Evolutionary conservation across 2,113 vertebrate species (phyloP).

Genomic region (Pelecanus crispus): DNA sequence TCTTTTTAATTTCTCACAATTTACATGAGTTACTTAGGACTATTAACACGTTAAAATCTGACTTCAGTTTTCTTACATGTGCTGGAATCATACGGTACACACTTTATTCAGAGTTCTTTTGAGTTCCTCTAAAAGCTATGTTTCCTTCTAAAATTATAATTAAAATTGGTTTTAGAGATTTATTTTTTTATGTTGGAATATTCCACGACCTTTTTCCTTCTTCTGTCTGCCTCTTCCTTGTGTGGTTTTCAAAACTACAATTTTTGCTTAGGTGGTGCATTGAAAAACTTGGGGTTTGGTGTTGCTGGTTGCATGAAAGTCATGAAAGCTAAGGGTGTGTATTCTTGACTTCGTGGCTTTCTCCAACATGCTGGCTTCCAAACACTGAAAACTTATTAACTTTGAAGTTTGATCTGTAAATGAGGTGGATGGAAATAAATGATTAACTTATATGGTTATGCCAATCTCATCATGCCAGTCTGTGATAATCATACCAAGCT

Average conservation of each 20-base stretch:
- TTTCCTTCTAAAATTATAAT: neutral
- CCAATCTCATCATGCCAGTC: neutral
- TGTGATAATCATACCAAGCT: neutral
- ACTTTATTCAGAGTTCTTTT: neutral
- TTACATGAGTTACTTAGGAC: neutral
- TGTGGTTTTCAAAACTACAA: neutral
- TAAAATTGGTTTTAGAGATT: neutral
- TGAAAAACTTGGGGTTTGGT: neutral
- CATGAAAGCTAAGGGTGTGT: neutral
- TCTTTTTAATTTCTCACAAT: neutral
- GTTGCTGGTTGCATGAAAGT: neutral
- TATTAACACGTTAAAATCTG: neutral
- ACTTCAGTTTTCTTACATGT: neutral
- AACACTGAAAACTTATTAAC: neutral
- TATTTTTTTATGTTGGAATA: neutral
- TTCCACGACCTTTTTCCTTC: neutral
- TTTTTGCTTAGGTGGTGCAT: neutral
- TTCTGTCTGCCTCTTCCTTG: neutral
- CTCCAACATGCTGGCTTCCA: neutral
- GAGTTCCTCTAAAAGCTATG: neutral
- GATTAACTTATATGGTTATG: slow-evolving; percentile 48
- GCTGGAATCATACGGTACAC: neutral
- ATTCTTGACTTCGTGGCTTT: neutral
- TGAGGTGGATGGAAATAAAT: slow-evolving; percentile 9
- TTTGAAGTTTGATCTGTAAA: slow-evolving; percentile 46